Base-by-base conservation (phyloP, 2,888 invertebrate species). In the Drosophila dives region DNA sequence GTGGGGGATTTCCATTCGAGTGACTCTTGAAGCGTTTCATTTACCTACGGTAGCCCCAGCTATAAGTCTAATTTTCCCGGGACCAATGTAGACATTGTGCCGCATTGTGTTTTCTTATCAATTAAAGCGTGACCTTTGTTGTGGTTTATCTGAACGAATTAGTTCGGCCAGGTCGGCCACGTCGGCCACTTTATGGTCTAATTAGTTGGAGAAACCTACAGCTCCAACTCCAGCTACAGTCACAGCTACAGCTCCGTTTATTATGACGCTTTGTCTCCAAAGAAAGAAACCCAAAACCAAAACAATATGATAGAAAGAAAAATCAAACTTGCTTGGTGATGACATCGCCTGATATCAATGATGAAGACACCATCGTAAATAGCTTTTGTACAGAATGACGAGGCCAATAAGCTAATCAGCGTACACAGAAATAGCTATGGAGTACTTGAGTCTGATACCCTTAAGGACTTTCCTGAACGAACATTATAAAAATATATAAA, bases 121-220 rank as follows among this genome's bases (percentile, higher is more conserved):
- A 86, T 86, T 89, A 86, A 86, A 86, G 86, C 89, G 86, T 86
- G 90, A 86, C 90, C 86, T 86, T 86, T 86, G 83, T 86, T 86
- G 86, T 86, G 86, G 89, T 85, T 89, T 89, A 85, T 85, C 84
- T 77, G 67, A 71, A 77, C 71, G 80, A 87, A 87, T 84, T 86
- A 86, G 86, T 84, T 85, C 81, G 81, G 76, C 81, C 77, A 81
- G 65, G 65, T 68, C 72, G 65, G 66, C 71, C 72, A 65, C 59
- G 65, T 70, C 75, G 74, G 75, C 61, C 70, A 71, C 80, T 86
- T 89, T 89, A 89, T 89, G 88, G 88, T 86, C 89, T 89, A 89
- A 86, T 86, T 89, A 86, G 86, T 81, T 72, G 82, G 83, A 78
- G 83, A 88, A 84, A 84, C 80, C 88, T 45, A 15, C 45, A 15